Percentiles rank a stretch among this genome's conserved stretches.
Evolutionary conservation across 2,113 vertebrate genomes (phyloP).

Genomic region (Monopterus albus): DNA sequence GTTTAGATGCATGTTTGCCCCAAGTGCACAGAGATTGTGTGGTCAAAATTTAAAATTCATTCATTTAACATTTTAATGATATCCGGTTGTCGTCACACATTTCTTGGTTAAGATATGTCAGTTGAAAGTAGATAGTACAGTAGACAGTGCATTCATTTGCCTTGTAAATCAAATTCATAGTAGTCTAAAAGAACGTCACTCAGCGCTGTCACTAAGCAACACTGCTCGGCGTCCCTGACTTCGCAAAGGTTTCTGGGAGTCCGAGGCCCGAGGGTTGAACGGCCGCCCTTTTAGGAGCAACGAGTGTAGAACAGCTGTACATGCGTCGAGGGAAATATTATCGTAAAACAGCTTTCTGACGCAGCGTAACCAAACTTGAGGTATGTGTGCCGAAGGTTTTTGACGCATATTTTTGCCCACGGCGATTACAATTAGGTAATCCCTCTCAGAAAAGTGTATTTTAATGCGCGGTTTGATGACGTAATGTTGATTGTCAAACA

Average conservation of each 20-base stretch:
- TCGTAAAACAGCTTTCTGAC: conserved; percentile 59
- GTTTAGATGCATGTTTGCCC: too few species aligned
- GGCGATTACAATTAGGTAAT: conserved; percentile 39
- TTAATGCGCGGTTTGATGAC: conserved; percentile 94
- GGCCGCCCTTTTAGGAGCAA: conserved; percentile 84
- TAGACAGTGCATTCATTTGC: conserved; percentile 6
- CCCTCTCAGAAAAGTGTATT: conserved; percentile 78
- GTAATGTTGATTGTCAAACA: conserved; percentile 86
- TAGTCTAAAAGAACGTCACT: too few species aligned
- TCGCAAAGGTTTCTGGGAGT: conserved; percentile 80
- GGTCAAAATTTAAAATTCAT: too few species aligned
- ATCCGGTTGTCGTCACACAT: too few species aligned
- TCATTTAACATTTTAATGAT: too few species aligned
- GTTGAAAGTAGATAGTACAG: too few species aligned
- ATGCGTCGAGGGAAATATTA: conserved; percentile 62
- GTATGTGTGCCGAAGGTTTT: conserved; percentile 64
- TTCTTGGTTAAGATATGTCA: too few species aligned
- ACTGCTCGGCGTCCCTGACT: conserved; percentile 60
- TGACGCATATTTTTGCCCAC: background rate
- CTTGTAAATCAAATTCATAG: background rate
- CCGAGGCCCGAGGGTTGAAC: conserved; percentile 68
- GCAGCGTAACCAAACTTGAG: conserved; percentile 39
- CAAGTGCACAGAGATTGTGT: too few species aligned
- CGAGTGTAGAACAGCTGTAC: conserved; percentile 70
- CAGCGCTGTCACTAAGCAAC: conserved; percentile 72